Evolutionary conservation across 1,140 invertebrate species (phyloP), one percentile per base, ranked within the genome.

Genomic region (Zaprionus camerounensis): DNA sequence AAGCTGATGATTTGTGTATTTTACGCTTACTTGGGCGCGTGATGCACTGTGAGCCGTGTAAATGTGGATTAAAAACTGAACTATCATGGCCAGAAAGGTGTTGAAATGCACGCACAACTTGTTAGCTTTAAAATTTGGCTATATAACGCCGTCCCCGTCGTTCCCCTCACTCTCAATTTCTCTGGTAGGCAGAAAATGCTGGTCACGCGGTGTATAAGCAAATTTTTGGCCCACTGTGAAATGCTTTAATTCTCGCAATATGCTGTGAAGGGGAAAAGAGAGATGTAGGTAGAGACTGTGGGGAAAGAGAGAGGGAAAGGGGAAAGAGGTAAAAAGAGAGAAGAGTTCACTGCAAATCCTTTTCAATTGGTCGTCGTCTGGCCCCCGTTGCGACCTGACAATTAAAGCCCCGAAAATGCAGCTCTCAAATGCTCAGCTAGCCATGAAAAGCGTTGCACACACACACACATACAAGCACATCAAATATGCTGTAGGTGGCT

Each of bases 391-490:
- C 51, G 31, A 36, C 56, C 76, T 79, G 73, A 87, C 83, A 86
- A 86, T 87, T 86, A 83, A 88, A 75, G 70, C 26, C 15, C 38
- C 28, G 65, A 76, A 79, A 69, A 69, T 57, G 13, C 44, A 51
- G 41, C 56, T 24, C 67, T 59, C 58, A 63, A 75, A 81, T 81
- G 85, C 38, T 26, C 78, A 88, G 84, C 81, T 84, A 88, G 46
- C 84, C 84, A 84, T 88, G 75, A 88, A 86, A 83, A 84, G 74
- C 84, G 41, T 59, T 76, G 74, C 84, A 81, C 67, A 36, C 71
- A 81, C 70, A 67, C 34, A 41, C n/a, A 63, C 56, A 62, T 59
- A 75, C 53, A 28, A 0, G 28, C 24, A 59, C 71, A 83, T 75
- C 62, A 69, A 72, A 82, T 80, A 75, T 61, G 63, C 63, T 61